phyloP scores from a whole-genome alignment of 2,113 vertebrate species.

The Podarcis raffonei region DNA sequence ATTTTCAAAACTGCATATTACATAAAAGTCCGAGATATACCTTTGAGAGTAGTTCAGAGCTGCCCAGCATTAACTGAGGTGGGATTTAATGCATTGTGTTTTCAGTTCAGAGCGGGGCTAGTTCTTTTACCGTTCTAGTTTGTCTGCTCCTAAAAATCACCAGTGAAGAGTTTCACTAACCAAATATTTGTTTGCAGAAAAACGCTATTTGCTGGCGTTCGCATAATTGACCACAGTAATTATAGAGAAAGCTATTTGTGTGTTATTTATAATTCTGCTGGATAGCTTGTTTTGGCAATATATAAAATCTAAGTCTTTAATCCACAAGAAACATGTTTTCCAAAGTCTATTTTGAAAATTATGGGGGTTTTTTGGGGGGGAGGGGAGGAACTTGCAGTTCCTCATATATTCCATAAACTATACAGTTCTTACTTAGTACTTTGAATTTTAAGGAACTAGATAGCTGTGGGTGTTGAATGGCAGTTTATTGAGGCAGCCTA shows the following conservation, averaged over 20 bases:
- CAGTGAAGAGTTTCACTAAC: conserved; percentile 37
- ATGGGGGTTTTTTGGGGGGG: background rate
- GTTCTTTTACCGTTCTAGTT: conserved; percentile 48
- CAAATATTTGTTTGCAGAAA: conserved; percentile 61
- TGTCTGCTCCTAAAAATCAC: conserved; percentile 33
- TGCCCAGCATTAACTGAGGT: background rate
- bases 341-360: conserved; percentile 56
- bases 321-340: conserved; percentile 58
- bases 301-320: conserved; percentile 70
- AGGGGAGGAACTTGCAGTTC: conserved; percentile 48
- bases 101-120: background rate
- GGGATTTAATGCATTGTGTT: background rate
- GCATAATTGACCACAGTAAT: conserved; percentile 71
- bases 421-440: conserved; percentile 31
- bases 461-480: background rate
- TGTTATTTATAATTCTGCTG: conserved; percentile 68
- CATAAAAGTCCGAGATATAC: background rate
- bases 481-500: background rate
- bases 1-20: conserved; percentile 5
- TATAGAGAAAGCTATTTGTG: conserved; percentile 61
- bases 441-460: background rate
- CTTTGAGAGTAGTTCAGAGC: background rate
- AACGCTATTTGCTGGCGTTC: conserved; percentile 69
- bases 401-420: conserved; percentile 58
- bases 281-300: conserved; percentile 46